Percentiles rank a stretch among this genome's conserved stretches.
Conservation (phyloP, 92 coral and sea anemone genomes). For the Pocillopora meandrina region DNA sequence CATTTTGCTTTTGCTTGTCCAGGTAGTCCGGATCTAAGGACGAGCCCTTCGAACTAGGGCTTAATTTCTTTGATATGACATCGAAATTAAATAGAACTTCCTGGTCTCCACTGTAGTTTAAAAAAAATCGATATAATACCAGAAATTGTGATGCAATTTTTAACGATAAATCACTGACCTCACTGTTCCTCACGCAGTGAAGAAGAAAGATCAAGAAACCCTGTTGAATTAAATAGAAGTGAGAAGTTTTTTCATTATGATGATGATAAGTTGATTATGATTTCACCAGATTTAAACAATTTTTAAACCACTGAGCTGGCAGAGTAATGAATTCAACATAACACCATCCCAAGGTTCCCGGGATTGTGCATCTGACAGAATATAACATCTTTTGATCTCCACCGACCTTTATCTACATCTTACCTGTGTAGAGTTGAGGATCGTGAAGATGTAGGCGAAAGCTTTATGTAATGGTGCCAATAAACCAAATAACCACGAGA, state of each 20-base stretch:
- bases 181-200: constrained; percentile 36
- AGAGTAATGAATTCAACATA: too few relatives aligned
- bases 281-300: too few relatives aligned
- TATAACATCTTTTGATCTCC: too few relatives aligned
- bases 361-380: too few relatives aligned
- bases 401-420: background rate
- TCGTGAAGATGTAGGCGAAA: constrained; percentile 32
- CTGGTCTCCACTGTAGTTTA: background rate
- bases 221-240: background rate
- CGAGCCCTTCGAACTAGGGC: too few relatives aligned
- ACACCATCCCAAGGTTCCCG: too few relatives aligned
- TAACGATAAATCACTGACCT: constrained; percentile 9
- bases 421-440: constrained; percentile 41
- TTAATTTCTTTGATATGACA: background rate
- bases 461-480: constrained; percentile 28
- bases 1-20: too few relatives aligned
- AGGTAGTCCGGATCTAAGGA: too few relatives aligned
- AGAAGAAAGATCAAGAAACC: constrained; percentile 41
- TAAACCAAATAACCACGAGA: constrained; percentile 37
- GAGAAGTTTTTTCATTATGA: too few relatives aligned
- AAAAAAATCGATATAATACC: background rate
- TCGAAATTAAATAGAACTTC: too few relatives aligned
- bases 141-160: background rate
- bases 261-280: too few relatives aligned
- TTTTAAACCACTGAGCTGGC: too few relatives aligned